These are phyloP conservation scores for Perccottus glenii DNA, from an alignment of 2,113 vertebrate species.

Conservation along the genomic window DNA sequence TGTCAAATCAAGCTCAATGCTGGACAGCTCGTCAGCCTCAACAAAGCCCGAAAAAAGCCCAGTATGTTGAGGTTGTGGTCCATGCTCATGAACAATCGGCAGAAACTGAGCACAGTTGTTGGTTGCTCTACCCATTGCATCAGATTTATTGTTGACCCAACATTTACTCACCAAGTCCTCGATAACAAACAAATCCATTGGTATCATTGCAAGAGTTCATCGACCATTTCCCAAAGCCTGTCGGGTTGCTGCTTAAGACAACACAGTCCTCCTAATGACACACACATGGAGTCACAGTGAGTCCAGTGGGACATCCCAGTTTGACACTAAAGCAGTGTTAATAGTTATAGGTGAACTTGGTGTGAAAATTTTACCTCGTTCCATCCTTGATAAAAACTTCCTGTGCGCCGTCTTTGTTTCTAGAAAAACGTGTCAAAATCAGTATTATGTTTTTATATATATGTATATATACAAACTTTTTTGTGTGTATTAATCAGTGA, in stretches of 20 bases:
- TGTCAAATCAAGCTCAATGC: no score
- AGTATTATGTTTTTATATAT: not conserved
- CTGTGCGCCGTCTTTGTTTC: constrained; percentile 35
- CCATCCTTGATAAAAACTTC: constrained; percentile 65
- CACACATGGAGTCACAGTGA: not conserved
- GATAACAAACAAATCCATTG: constrained; percentile 85
- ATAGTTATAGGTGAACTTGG: not conserved
- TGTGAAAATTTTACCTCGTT: constrained; percentile 58
- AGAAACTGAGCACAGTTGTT: no score
- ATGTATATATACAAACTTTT: not conserved
- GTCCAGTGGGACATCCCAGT: not conserved
- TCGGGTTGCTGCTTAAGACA: constrained; percentile 68
- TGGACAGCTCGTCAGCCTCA: no score
- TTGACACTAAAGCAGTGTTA: not conserved
- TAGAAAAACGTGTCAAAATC: constrained; percentile 19
- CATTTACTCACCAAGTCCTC: constrained; percentile 76
- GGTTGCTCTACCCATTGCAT: no score
- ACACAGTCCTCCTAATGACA: constrained; percentile 82
- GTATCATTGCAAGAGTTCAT: constrained; percentile 80
- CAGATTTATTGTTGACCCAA: no score
- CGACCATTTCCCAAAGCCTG: constrained; percentile 83
- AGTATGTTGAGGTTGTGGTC: no score
- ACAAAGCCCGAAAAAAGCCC: no score
- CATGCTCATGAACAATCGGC: no score
- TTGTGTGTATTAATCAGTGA: not conserved